Percentiles rank a stretch among this genome's conserved stretches.
Conservation (phyloP, 2,888 invertebrate genomes). For the Octonoba sinensis region DNA sequence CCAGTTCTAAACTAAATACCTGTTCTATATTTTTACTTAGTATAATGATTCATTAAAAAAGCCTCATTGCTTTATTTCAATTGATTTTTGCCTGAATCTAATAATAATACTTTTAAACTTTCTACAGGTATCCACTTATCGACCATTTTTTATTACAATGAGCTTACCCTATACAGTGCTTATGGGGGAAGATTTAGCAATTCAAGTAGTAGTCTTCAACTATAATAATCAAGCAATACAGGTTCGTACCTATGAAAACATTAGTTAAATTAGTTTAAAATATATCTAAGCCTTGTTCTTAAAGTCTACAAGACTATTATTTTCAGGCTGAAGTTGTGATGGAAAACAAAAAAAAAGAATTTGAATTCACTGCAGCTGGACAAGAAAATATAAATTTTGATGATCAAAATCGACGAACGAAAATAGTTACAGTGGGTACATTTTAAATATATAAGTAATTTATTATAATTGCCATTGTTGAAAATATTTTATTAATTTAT, state of each 20-base stretch:
- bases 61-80: not conserved
- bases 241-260: constrained; percentile 14
- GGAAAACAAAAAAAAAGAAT: constrained; percentile 66
- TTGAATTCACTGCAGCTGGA: constrained; percentile 66
- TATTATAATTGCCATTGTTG: not conserved
- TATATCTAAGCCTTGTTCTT: too few relatives aligned
- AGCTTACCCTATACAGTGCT: constrained; percentile 91
- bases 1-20: too few relatives aligned
- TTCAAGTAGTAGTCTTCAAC: constrained; percentile 90
- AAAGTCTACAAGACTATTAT: not conserved
- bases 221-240: constrained; percentile 82
- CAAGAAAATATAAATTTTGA: constrained; percentile 41
- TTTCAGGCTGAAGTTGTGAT: constrained; percentile 69
- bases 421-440: constrained; percentile 55
- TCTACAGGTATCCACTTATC: constrained; percentile 79
- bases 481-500: not conserved
- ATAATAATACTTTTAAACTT: constrained; percentile 67
- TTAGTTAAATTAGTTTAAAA: not conserved
- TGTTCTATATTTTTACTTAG: not conserved
- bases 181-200: constrained; percentile 88
- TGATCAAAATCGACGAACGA: constrained; percentile 31
- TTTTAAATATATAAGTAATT: not conserved
- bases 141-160: constrained; percentile 86
- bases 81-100: not conserved
- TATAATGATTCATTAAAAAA: not conserved